Conservation (phyloP, 2,113 vertebrate genomes). For the Cisticola juncidis region DNA sequence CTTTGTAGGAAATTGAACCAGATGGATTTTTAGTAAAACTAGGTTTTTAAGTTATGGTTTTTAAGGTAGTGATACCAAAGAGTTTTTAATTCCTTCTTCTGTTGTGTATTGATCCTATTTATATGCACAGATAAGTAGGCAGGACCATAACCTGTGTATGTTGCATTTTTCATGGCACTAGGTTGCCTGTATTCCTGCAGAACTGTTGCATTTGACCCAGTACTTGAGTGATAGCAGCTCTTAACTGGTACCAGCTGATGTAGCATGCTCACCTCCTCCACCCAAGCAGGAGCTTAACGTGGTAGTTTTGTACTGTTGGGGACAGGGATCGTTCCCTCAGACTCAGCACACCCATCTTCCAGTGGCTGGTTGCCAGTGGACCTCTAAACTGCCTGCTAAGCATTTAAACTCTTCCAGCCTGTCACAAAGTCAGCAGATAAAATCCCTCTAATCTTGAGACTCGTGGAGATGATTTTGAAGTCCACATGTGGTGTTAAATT, state of each 20-base stretch:
- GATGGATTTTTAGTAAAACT: background rate
- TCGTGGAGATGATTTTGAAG: background rate
- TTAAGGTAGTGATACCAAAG: background rate
- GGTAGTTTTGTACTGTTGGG: background rate
- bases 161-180: background rate
- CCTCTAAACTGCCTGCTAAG: background rate
- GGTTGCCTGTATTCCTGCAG: background rate
- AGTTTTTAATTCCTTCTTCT: background rate
- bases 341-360: background rate
- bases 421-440: background rate
- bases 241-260: background rate
- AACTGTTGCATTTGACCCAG: background rate
- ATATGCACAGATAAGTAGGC: background rate
- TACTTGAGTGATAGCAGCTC: background rate
- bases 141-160: background rate
- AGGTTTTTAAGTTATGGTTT: background rate
- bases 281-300: background rate
- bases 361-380: background rate
- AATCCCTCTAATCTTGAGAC: background rate
- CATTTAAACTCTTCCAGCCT: background rate
- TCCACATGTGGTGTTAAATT: background rate
- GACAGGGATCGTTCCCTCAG: background rate
- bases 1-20: background rate
- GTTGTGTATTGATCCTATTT: background rate
- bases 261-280: fast-evolving